phyloP scores from a whole-genome alignment of 2,113 vertebrate genomes.

The Xiphophorus maculatus region DNA sequence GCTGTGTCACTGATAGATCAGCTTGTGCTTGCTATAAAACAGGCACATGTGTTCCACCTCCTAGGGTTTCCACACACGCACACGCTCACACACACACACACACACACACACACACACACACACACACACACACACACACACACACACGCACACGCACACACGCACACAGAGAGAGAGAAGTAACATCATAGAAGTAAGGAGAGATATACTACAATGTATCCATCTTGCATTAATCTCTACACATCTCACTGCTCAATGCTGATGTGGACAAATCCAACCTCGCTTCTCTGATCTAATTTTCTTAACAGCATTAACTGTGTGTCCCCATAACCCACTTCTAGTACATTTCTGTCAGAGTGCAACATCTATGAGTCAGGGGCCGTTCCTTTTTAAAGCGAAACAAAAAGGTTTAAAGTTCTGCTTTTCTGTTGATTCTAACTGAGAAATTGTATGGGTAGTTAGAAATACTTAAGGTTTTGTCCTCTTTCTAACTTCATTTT shows the following conservation, averaged over 20 bases:
- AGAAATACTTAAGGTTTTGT: too few relatives aligned
- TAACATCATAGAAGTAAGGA: constrained; percentile 24
- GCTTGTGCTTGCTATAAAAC: constrained; percentile 76
- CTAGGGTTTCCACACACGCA: constrained; percentile 38
- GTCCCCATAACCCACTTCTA: constrained; percentile 68
- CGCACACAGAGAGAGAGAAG: not conserved
- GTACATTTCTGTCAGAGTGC: constrained; percentile 57
- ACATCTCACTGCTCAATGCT: constrained; percentile 21
- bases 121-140: not conserved
- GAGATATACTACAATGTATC: constrained; percentile 22
- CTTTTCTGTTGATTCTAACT: too few relatives aligned
- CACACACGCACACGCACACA: not conserved
- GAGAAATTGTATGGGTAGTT: too few relatives aligned
- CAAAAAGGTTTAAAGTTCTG: constrained; percentile 7
- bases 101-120: not conserved
- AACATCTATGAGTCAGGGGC: constrained; percentile 63
- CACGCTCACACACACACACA: too few relatives aligned
- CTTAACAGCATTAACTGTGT: constrained; percentile 81
- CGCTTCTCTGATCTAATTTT: constrained; percentile 80
- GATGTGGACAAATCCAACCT: constrained; percentile 73
- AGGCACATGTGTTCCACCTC: constrained; percentile 71
- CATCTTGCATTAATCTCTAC: constrained; percentile 23
- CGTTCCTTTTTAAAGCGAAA: constrained; percentile 47
- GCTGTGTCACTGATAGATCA: constrained; percentile 83
- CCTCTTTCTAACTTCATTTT: too few relatives aligned